Conservation (phyloP, 2,797 vertebrate species). For the Bovichtus variegatus region DNA sequence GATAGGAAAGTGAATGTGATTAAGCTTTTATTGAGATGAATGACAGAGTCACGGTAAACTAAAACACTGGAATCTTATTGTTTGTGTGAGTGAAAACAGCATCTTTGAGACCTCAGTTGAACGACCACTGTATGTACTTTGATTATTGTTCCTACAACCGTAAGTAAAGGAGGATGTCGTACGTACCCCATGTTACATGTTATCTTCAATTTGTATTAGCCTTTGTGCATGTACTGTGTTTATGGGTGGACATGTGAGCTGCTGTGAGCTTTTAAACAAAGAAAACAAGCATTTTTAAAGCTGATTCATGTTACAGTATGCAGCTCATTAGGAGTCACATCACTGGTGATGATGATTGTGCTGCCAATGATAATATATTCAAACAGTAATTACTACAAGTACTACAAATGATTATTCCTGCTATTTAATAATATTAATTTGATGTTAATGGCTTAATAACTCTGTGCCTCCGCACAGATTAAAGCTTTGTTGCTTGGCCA, state of each 20-base stretch:
- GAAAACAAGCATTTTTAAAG: too few species aligned
- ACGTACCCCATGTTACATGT: background rate
- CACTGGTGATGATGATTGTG: conserved; percentile 4
- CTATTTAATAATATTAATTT: conserved; percentile 51
- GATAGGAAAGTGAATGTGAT: background rate
- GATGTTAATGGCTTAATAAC: conserved; percentile 28
- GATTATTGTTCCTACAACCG: background rate
- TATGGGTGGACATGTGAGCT: background rate
- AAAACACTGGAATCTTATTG: background rate
- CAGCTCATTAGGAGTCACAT: conserved; percentile 7
- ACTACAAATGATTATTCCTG: conserved; percentile 20
- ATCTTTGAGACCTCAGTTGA: background rate
- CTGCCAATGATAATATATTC: conserved; percentile 12
- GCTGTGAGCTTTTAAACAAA: too few species aligned
- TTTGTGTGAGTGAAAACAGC: background rate
- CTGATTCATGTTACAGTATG: conserved; percentile 1
- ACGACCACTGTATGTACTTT: background rate
- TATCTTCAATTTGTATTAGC: background rate
- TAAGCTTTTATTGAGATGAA: conserved; percentile 15
- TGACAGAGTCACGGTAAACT: background rate
- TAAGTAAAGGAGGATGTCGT: background rate
- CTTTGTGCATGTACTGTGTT: background rate
- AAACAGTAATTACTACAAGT: conserved; percentile 17
- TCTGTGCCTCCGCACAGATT: conserved; percentile 12
- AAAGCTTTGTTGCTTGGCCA: conserved; percentile 27